Base-by-base conservation (phyloP, 2,113 vertebrate genomes). In the Labeo rohita region DNA sequence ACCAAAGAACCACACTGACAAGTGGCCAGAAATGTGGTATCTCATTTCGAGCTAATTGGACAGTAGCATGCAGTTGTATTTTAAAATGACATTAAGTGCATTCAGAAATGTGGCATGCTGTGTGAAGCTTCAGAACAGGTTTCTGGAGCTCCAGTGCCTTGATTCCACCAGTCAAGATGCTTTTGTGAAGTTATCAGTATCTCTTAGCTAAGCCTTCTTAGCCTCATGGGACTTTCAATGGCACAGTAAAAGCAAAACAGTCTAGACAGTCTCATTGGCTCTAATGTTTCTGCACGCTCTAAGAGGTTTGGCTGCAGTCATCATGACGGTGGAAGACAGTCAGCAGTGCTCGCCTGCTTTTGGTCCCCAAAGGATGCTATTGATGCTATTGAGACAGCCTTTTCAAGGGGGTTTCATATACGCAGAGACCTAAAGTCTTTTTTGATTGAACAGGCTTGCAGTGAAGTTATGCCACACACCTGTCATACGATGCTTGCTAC, bases 181-280 rank as follows among this genome's bases (percentile, higher is more conserved):
- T 52, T 78, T 66, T 54, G 74, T 78, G 3, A 66, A 61, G 13
- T 21, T 7, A 63, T 78, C 11, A 66, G 56, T 23, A 85, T 65
- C 84, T 50, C 23, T n/a, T 6, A 39, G 43, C 47, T 54, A 70
- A 83, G 45, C 43, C 8, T 15, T 80, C 39, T 61, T 80, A 12
- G 54, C 13, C 39, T 80, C 36, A 12, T 78, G 47, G 45, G 56
- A 2, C n/a, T 78, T 45, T 45, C 45, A 10, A 0, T 50, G 74
- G 3, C 5, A 66, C 47, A 68, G 47, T n/a, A 36, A 65, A 66
- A 78, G 74, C 73, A 78, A 47, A 47, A 79, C 28, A 43, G 61
- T 85, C 34, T 65, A 85, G 84, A 77, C 73, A 65, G 18, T 50
- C 28, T 50, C 61, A n/a, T 68, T 49, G 47, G 28, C 43, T 74